Evolutionary conservation across 2,797 vertebrate species (phyloP), one percentile per base, ranked within the genome.

Genomic region (Echeneis naucrates): DNA sequence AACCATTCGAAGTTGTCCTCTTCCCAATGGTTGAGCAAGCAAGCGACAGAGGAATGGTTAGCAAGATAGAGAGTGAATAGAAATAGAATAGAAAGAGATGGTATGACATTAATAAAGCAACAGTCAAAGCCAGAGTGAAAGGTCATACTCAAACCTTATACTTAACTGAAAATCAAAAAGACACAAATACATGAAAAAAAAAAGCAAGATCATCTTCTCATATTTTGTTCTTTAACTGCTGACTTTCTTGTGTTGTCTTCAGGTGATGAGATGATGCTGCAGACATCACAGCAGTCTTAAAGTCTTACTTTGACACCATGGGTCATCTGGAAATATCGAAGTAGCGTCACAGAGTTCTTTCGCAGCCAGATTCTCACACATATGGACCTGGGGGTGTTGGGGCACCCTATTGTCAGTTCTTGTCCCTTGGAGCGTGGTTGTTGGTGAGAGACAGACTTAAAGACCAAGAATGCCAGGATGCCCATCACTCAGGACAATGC

Each of bases 401-500:
- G 27, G 67, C 40, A 33, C n/a, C 16, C 75, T 50, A 61, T 64
- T 67, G 16, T 73, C 47, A 58, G 66, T 66, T 75, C 53, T 42
- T 70, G 35, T 75, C 68, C 64, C 59, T 55, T 10, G 55, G 71
- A 66, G 44, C 63, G 50, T 23, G 24, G 55, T 64, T 66, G 35
- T 60, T 53, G 54, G 60, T 80, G 60, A 87, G 68, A 48, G 58
- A 67, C 56, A 24, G 23, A 55, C 30, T 65, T 62, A 13, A 33
- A 37, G 76, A 74, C 83, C 82, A 77, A 90, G 95, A 93, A 98
- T 95, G 94, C 88, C 77, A 95, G 91, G 60, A 99, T 99, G 98
- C 98, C 98, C 82, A 97, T 99, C 91, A 98, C 97, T 14, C 96
- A 97, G 89, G 97, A 99, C 93, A 99, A 99, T 75, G 97, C 97